Base-by-base conservation (phyloP, 2,888 invertebrate genomes). In the Nemotelus nigrinus region DNA sequence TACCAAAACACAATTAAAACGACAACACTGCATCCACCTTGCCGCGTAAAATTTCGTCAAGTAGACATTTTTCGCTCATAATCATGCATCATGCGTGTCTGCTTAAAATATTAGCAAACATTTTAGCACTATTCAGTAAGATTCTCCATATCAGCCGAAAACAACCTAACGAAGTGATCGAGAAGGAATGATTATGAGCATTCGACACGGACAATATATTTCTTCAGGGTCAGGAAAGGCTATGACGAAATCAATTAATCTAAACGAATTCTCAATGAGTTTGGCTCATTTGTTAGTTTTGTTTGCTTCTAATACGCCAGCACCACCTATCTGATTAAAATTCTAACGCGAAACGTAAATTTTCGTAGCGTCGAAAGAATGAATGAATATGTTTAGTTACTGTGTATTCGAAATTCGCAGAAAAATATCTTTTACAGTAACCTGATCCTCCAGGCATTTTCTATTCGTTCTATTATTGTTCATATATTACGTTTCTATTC, bases 181-280 rank as follows among this genome's bases (percentile, higher is more conserved):
- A 6, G 25, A n/a, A 10, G 25, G 25, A 58, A 58, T 8, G 25
- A 58, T 58, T 58, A 58, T 25, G 65, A 65, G 10, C 47, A 58
- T 65, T 65, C 47, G 65, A 65, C 10, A 65, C 48, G 65, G 65
- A 45, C 65, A 65, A 47, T 65, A 65, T n/a, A 65, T 65, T 65
- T 65, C 5, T 58, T 58, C 58, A 58, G 58, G 58, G 58, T 58
- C 58, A 58, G 25, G 65, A 44, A 47, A n/a, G 47, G 47, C 65
- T 4, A 65, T 65, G 41, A 65, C 47, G 65, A 47, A 65, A 65
- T 65, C 47, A 65, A 65, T 65, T 65, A 65, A 6, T 41, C 47
- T 65, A 25, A 65, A 25, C 25, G 65, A 25, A 39, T 65, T 58
- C 25, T n/a, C 2, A 8, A 58, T 58, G 58, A 58, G 25, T 58